Percentiles rank a stretch among this genome's conserved stretches.
Conservation (phyloP, 2,797 vertebrate genomes). For the Hyperoplus immaculatus region DNA sequence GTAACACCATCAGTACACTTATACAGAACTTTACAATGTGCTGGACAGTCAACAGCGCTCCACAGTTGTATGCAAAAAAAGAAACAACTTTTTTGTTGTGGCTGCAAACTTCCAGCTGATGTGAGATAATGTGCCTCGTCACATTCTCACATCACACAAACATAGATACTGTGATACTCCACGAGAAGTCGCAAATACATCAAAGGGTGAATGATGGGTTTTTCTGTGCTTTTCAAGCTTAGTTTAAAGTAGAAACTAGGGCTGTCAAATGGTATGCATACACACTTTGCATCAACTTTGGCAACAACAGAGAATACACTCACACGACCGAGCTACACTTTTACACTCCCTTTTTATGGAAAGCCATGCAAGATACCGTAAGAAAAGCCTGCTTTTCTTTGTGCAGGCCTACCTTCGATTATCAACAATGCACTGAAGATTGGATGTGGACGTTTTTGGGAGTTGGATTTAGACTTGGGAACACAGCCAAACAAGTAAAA, state of each 20-base stretch:
- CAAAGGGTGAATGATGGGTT: constrained; percentile 72
- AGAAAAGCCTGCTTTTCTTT: background rate
- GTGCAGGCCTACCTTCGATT: background rate
- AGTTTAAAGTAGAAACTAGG: constrained; percentile 54
- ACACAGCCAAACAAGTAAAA: constrained; percentile 2
- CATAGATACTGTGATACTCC: constrained; percentile 45
- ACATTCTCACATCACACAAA: constrained; percentile 92
- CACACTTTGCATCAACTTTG: background rate
- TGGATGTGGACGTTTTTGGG: constrained; percentile 6
- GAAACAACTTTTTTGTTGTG: constrained; percentile 87
- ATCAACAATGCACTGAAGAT: constrained; percentile 8
- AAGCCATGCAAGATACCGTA: background rate
- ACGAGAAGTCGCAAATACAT: constrained; percentile 66
- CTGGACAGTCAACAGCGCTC: constrained; percentile 88
- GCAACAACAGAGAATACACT: background rate
- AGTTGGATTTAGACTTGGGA: constrained; percentile 7
- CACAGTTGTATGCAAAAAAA: constrained; percentile 83
- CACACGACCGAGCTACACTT: background rate
- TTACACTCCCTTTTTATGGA: background rate
- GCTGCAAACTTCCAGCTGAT: constrained; percentile 90
- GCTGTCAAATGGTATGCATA: constrained; percentile 64
- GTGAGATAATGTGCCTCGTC: constrained; percentile 87
- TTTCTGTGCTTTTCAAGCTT: constrained; percentile 75
- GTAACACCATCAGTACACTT: constrained; percentile 73
- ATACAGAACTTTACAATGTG: constrained; percentile 79